Conservation (phyloP, 2,888 invertebrate genomes). For the Frankliniella intonsa region DNA sequence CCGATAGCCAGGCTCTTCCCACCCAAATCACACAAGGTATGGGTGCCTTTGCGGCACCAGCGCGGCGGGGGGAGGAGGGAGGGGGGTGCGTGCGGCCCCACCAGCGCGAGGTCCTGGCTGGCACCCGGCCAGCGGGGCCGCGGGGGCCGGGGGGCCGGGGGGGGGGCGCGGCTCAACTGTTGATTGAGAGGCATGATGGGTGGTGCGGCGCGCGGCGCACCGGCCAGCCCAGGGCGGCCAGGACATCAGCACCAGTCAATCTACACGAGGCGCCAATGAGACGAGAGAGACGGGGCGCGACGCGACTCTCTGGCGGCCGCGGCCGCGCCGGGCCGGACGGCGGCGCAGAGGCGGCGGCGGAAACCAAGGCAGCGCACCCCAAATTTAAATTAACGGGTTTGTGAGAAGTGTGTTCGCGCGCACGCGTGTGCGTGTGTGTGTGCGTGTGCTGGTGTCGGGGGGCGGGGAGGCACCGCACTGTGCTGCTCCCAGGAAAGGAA, state of each 20-base stretch:
- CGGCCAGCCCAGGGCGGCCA: background rate
- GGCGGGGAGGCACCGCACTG: background rate
- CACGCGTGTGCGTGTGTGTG: too few species aligned
- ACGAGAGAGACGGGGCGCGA: too few species aligned
- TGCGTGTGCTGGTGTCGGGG: too few species aligned
- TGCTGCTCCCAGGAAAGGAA: background rate
- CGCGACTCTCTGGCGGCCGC: too few species aligned
- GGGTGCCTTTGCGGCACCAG: background rate
- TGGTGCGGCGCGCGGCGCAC: background rate
- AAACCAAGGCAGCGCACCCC: too few species aligned
- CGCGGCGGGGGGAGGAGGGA: background rate
- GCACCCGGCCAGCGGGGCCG: background rate
- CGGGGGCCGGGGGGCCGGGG: background rate
- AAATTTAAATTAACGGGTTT: too few species aligned
- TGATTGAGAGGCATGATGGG: conserved; percentile 19
- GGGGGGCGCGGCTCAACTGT: background rate
- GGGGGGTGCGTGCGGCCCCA: background rate
- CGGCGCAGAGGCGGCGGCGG: too few species aligned
- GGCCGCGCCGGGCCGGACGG: too few species aligned
- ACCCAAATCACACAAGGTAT: too few species aligned
- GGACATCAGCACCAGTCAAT: background rate
- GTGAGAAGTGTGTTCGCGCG: too few species aligned
- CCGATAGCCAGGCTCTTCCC: too few species aligned
- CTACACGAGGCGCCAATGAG: background rate
- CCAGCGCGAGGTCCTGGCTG: background rate